Evolutionary conservation across 37 sponge, comb jelly and placozoan species (phyloP), one percentile per base, ranked within the genome.

Genomic region (Agelas oroides): DNA sequence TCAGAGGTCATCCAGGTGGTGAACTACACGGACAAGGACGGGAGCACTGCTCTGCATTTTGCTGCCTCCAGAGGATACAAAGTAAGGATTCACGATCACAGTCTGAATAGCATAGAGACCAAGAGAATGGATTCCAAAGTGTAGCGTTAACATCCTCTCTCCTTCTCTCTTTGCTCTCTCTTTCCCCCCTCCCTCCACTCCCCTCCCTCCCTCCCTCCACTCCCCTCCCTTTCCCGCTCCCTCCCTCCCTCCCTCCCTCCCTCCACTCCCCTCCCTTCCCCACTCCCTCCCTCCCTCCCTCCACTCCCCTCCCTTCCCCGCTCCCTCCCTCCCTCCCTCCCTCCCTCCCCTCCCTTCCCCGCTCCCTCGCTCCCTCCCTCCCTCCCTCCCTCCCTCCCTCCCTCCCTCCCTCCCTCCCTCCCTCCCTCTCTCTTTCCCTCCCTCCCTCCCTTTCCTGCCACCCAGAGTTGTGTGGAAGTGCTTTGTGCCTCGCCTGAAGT

Each of bases 381-480:
- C 30, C 17, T 14, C 59, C 41, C 36, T 31, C 63, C 67, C 68
- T 35, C 68, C 66, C 34, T 18, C 41, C 54, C 30, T 17, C 68
- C 54, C 66, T 38, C 73, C 36, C 74, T n/a, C 68, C 6, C 59
- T 65, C 40, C 16, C 82, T 62, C 77, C 30, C 77, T 30, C 70
- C 24, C 60, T 28, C 64, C n/a, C 72, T 32, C 37, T 14, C 38
- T 16, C 41, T 23, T 6, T 15, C 17, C 8, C 31, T 2, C 53
- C 31, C 14, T 5, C 46, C 21, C n/a, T 3, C 35, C 36, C 19
- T 33, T 5, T 11, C 35, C 54, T 14, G 53, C 40, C 46, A 1
- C 52, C 11, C 68, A 91, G 92, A 79, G 62, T 2, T 88, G 93
- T 80, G 75, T 85, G 34, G 77, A 88, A 78, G 82, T 92, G 70